Conservation (phyloP, 2,113 vertebrate species). For the Phocoena phocoena region DNA sequence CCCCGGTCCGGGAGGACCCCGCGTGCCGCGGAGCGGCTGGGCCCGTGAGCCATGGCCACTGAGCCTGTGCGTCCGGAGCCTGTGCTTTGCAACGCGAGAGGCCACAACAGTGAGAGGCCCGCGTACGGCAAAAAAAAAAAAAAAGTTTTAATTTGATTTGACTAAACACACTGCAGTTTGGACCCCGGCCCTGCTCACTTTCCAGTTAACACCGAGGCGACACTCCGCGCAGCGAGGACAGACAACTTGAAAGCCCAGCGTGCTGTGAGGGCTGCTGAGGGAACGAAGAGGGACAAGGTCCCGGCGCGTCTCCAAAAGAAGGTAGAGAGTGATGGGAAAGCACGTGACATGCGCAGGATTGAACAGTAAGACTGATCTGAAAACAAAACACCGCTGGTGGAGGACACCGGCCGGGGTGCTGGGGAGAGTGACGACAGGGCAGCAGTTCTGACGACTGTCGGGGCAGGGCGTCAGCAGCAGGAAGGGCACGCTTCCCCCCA, state of each 20-base stretch:
- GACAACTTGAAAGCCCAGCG: not conserved
- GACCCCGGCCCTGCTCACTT: not conserved
- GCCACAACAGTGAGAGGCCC: no score
- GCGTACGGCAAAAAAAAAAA: no score
- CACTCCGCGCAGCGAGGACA: not conserved
- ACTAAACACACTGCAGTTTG: not conserved
- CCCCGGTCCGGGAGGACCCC: no score
- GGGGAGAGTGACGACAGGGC: no score
- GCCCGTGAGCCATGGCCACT: no score
- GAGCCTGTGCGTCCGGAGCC: no score
- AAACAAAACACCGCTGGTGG: no score
- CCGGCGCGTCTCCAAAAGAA: not conserved
- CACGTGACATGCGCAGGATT: fast-evolving
- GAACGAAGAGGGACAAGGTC: not conserved
- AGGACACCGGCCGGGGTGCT: not conserved
- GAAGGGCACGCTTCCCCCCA: no score
- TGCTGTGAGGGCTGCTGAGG: not conserved
- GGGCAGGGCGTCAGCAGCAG: not conserved
- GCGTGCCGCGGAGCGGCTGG: no score
- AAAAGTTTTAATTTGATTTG: not conserved
- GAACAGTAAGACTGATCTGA: not conserved
- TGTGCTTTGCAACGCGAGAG: no score
- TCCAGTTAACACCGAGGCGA: not conserved
- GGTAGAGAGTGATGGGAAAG: not conserved
- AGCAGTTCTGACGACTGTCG: not conserved